These are phyloP conservation scores for Gulo gulo DNA, from an alignment of 2,113 vertebrate species.

Conservation along the genomic window DNA sequence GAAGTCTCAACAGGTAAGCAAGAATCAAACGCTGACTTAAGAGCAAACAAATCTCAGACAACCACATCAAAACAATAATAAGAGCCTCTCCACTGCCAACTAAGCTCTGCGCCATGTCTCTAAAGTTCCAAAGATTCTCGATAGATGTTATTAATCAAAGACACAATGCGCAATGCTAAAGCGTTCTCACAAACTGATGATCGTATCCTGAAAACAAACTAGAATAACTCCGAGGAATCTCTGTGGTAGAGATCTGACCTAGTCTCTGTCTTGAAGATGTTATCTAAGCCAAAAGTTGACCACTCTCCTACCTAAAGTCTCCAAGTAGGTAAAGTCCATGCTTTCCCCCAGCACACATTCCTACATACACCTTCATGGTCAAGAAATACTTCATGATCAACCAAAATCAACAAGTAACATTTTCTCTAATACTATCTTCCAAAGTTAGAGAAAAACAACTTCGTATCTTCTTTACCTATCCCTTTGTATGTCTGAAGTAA, in stretches of 20 bases:
- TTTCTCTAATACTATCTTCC: background rate
- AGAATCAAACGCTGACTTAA: slow-evolving; percentile 55
- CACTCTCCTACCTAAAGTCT: background rate
- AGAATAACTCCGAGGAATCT: slow-evolving; percentile 9
- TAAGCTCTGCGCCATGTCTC: slow-evolving; percentile 12
- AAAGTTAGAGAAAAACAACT: slow-evolving; percentile 25
- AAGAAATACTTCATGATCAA: slow-evolving; percentile 12
- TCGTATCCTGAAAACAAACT: background rate
- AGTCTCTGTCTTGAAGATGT: background rate
- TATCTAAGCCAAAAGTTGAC: background rate
- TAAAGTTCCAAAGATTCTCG: slow-evolving; percentile 47
- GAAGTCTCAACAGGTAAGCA: slow-evolving; percentile 43
- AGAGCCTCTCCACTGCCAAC: slow-evolving; percentile 49
- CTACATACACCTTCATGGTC: background rate
- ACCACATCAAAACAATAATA: slow-evolving; percentile 33
- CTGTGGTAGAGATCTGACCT: background rate
- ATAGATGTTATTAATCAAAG: slow-evolving; percentile 32
- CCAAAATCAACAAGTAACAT: slow-evolving; percentile 21
- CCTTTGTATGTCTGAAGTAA: background rate
- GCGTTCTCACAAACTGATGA: background rate
- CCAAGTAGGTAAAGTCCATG: background rate
- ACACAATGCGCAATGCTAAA: background rate
- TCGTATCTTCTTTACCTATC: background rate
- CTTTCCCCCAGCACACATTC: background rate
- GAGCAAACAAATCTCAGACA: slow-evolving; percentile 51